Percentiles rank a stretch among this genome's conserved stretches.
These are phyloP conservation scores for Trochalopteron elliotii DNA, from an alignment of 2,113 vertebrate genomes.

Conservation along the genomic window DNA sequence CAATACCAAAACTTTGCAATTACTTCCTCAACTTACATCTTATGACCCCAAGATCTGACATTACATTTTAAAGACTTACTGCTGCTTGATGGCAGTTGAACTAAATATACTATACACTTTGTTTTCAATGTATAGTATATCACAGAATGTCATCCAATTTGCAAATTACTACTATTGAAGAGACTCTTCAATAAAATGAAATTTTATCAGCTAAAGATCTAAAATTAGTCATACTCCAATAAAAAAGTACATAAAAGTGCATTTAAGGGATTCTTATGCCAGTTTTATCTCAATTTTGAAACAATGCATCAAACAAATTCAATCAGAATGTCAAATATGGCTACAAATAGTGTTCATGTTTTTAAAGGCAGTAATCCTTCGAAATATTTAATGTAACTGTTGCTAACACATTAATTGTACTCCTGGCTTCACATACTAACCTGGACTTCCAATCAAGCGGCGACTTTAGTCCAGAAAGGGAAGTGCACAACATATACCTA, in stretches of 20 bases:
- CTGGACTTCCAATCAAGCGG: slow-evolving; percentile 69
- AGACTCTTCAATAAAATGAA: slow-evolving; percentile 64
- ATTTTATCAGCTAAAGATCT: slow-evolving; percentile 67
- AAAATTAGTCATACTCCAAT: slow-evolving; percentile 75
- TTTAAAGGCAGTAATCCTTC: slow-evolving; percentile 72
- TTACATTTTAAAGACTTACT: slow-evolving; percentile 46
- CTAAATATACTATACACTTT: slow-evolving; percentile 30
- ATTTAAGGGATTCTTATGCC: slow-evolving; percentile 73
- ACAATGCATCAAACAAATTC: slow-evolving; percentile 70
- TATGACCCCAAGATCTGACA: slow-evolving; percentile 29
- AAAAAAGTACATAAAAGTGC: slow-evolving; percentile 81
- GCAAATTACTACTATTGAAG: slow-evolving; percentile 56
- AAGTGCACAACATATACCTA: slow-evolving; percentile 70
- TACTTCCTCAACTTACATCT: slow-evolving; percentile 25
- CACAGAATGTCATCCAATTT: slow-evolving; percentile 22
- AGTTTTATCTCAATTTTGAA: slow-evolving; percentile 72
- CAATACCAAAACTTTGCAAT: slow-evolving; percentile 52
- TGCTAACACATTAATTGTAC: slow-evolving; percentile 72
- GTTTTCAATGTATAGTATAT: slow-evolving; percentile 22
- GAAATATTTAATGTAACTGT: slow-evolving; percentile 68
- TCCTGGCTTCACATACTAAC: slow-evolving; percentile 71
- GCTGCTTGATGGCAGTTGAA: slow-evolving; percentile 52
- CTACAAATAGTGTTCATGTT: slow-evolving; percentile 66
- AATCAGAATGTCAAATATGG: slow-evolving; percentile 67
- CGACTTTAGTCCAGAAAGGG: slow-evolving; percentile 69